Evolutionary conservation across 1,140 invertebrate genomes (phyloP).

Genomic region (Steinernema khuongi): DNA sequence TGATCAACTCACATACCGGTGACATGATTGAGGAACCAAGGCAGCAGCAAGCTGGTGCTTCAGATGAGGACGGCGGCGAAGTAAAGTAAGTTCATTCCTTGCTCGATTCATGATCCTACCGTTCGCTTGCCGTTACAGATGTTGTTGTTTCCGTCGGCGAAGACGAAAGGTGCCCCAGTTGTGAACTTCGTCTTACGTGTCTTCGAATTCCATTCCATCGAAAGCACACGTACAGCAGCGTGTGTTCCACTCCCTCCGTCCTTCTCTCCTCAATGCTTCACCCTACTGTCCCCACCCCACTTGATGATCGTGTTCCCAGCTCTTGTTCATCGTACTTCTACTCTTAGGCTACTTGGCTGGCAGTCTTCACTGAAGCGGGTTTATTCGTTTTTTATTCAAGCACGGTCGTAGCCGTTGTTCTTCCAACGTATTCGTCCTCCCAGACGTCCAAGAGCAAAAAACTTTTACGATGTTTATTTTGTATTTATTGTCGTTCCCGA

Average conservation of each 20-base stretch:
- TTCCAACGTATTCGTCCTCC: neutral
- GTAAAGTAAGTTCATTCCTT: conserved; percentile 45
- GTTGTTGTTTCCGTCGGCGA: conserved; percentile 55
- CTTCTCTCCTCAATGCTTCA: too few species aligned
- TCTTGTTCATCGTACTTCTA: too few species aligned
- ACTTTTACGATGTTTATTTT: neutral
- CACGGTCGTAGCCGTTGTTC: neutral
- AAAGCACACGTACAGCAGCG: too few species aligned
- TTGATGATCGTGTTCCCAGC: too few species aligned
- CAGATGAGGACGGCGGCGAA: conserved; percentile 53
- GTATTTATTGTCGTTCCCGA: neutral
- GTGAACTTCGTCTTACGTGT: neutral
- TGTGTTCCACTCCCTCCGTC: too few species aligned
- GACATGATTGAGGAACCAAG: conserved; percentile 45
- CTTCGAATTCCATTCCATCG: neutral
- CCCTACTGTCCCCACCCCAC: too few species aligned
- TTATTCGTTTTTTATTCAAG: conserved; percentile 14
- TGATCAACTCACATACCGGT: conserved; percentile 55
- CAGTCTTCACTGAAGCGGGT: conserved; percentile 16
- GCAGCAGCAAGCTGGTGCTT: conserved; percentile 24
- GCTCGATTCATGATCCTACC: neutral
- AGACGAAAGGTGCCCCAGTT: conserved; percentile 48
- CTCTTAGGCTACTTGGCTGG: conserved; percentile 12
- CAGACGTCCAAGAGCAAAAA: neutral
- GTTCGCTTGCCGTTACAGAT: conserved; percentile 36